Percentiles rank a stretch among this genome's conserved stretches.
phyloP scores from a whole-genome alignment of 2,888 invertebrate species.

The Tetropium fuscum region DNA sequence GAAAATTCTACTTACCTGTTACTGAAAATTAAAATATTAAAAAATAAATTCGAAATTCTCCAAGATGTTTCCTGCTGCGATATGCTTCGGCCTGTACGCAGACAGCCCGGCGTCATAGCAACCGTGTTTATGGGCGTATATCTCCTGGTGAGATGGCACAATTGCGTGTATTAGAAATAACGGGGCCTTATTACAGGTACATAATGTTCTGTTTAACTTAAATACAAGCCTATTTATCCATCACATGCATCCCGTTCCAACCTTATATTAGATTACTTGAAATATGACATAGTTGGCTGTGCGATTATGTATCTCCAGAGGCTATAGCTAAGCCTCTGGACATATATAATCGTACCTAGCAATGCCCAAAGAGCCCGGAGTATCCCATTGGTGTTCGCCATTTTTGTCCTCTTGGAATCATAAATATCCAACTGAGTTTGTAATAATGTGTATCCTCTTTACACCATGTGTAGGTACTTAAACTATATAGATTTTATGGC shows the following conservation, averaged over 20 bases:
- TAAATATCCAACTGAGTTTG: too few relatives aligned
- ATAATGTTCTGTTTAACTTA: conserved; percentile 36
- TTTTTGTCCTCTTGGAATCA: too few relatives aligned
- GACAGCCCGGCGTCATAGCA: not conserved
- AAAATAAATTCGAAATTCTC: too few relatives aligned
- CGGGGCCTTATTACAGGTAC: conserved; percentile 46
- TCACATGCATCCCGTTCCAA: conserved; percentile 21
- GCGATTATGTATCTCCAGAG: too few relatives aligned
- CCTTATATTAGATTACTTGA: conserved; percentile 12
- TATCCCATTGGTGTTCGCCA: too few relatives aligned
- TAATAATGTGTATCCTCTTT: too few relatives aligned
- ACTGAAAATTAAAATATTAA: too few relatives aligned
- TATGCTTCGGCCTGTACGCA: not conserved
- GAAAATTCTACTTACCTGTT: too few relatives aligned
- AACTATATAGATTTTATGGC: too few relatives aligned
- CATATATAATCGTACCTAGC: not conserved
- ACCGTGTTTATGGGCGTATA: conserved; percentile 9
- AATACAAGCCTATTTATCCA: conserved; percentile 44
- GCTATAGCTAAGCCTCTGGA: conserved; percentile 10
- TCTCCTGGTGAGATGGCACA: conserved; percentile 33
- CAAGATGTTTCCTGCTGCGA: not conserved
- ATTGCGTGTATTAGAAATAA: conserved; percentile 42
- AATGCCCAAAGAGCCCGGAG: too few relatives aligned
- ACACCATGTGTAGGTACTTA: too few relatives aligned
- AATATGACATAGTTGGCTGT: conserved; percentile 20